A percentile compares a stretch with the other conserved stretches of the same genome.
Evolutionary conservation across 1,140 invertebrate genomes (phyloP).

Genomic region (Chrysomallon squamiferum): DNA sequence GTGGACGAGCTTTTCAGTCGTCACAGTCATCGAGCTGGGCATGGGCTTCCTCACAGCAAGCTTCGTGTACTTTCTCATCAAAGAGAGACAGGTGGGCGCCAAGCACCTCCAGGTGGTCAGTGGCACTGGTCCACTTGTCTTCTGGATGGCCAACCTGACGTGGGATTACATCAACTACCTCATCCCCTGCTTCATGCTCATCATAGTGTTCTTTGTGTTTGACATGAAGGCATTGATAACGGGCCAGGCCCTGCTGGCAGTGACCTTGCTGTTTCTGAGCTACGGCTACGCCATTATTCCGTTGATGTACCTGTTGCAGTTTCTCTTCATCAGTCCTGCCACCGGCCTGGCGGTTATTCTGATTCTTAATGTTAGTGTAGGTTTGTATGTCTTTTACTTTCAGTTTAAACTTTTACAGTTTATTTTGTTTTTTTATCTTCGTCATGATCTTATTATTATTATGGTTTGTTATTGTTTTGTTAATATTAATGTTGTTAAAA

Average conservation of each 20-base stretch:
- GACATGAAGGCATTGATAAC: conserved; percentile 66
- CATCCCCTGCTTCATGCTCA: conserved; percentile 38
- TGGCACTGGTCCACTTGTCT: conserved; percentile 71
- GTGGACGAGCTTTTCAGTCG: conserved; percentile 40
- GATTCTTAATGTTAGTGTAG: conserved; percentile 55
- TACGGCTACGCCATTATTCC: conserved; percentile 58
- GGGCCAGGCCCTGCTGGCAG: conserved; percentile 58
- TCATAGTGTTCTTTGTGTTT: conserved; percentile 53
- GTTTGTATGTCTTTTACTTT: conserved; percentile 22
- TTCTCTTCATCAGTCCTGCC: conserved; percentile 53
- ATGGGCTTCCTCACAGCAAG: conserved; percentile 56
- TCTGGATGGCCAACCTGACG: conserved; percentile 75
- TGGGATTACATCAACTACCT: conserved; percentile 71
- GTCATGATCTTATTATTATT: background rate
- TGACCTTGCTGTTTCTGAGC: conserved; percentile 63
- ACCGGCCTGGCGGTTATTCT: conserved; percentile 56
- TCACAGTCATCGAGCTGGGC: conserved; percentile 53
- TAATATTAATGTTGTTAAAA: background rate
- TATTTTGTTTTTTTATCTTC: background rate
- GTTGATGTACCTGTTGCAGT: conserved; percentile 56
- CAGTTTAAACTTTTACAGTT: background rate
- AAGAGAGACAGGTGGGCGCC: conserved; percentile 48
- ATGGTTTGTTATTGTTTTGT: background rate
- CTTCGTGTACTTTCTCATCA: conserved; percentile 57
- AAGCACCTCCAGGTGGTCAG: conserved; percentile 59